Conservation (phyloP, 2,113 vertebrate species). For the Pelusios castaneus region DNA sequence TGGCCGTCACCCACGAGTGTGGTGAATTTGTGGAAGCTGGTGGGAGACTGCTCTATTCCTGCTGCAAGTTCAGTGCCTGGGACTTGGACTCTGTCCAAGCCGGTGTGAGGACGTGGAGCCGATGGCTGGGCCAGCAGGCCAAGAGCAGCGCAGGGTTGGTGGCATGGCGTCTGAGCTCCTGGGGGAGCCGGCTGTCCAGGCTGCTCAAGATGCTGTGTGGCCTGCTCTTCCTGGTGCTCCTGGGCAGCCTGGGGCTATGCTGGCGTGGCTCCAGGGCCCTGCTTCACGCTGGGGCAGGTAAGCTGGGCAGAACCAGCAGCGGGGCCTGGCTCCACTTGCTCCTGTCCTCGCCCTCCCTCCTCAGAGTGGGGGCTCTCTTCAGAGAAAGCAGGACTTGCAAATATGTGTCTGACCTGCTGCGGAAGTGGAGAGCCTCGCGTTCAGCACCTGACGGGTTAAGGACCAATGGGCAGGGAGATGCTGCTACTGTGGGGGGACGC, state of each 20-base stretch:
- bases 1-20: constrained; percentile 67
- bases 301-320: constrained; percentile 65
- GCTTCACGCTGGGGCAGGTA: constrained; percentile 42
- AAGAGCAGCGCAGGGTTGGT: constrained; percentile 40
- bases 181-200: constrained; percentile 52
- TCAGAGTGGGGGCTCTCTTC: constrained; percentile 72
- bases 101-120: constrained; percentile 70
- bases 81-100: constrained; percentile 78
- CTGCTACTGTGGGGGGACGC: constrained; percentile 38
- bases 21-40: constrained; percentile 82
- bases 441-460: constrained; percentile 53
- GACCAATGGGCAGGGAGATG: constrained; percentile 38
- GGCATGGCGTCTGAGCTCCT: constrained; percentile 64
- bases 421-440: constrained; percentile 21
- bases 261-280: constrained; percentile 67
- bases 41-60: constrained; percentile 79
- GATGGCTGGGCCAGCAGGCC: constrained; percentile 60
- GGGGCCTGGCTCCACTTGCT: constrained; percentile 38
- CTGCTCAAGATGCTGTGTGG: constrained; percentile 77
- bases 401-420: constrained; percentile 57
- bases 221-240: constrained; percentile 74
- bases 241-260: constrained; percentile 71
- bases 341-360: constrained; percentile 33
- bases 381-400: constrained; percentile 77
- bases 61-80: constrained; percentile 75